A percentile compares a stretch with the other conserved stretches of the same genome.
Conservation (phyloP, 2,888 invertebrate species). For the Hypsopygia costalis region DNA sequence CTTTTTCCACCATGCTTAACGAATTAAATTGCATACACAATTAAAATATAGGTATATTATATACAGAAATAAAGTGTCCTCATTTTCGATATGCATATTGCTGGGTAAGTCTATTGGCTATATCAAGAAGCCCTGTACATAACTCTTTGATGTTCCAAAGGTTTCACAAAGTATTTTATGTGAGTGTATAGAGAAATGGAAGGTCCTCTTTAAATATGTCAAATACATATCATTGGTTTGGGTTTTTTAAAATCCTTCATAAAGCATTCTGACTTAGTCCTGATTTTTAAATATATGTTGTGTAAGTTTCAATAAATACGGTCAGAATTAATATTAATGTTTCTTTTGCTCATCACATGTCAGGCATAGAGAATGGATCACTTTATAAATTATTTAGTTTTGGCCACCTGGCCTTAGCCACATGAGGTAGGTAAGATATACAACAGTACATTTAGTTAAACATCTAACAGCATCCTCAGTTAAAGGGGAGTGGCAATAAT, state of each 20-base stretch:
- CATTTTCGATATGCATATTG: constrained; percentile 3
- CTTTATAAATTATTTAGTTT: neutral
- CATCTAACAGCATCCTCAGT: neutral
- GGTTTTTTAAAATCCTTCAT: neutral
- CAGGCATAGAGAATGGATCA: neutral
- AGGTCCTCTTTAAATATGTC: no score
- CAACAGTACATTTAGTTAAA: neutral
- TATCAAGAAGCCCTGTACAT: neutral
- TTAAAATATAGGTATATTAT: constrained; percentile 21
- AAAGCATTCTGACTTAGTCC: neutral
- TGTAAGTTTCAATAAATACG: neutral
- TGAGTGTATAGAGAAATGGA: no score
- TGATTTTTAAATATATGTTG: neutral
- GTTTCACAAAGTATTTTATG: no score
- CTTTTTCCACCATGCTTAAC: constrained; percentile 55
- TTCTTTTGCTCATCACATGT: neutral
- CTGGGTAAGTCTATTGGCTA: neutral
- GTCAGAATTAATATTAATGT: no score
- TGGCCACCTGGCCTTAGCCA: neutral
- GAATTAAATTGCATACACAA: constrained; percentile 39
- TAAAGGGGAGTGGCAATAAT: neutral
- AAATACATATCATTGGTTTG: no score
- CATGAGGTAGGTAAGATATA: neutral
- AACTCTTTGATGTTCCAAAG: no score
- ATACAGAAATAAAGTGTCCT: constrained; percentile 6